These are phyloP conservation scores for Cyrtodaria siliqua DNA, from an alignment of 2,888 invertebrate genomes.

Conservation along the genomic window DNA sequence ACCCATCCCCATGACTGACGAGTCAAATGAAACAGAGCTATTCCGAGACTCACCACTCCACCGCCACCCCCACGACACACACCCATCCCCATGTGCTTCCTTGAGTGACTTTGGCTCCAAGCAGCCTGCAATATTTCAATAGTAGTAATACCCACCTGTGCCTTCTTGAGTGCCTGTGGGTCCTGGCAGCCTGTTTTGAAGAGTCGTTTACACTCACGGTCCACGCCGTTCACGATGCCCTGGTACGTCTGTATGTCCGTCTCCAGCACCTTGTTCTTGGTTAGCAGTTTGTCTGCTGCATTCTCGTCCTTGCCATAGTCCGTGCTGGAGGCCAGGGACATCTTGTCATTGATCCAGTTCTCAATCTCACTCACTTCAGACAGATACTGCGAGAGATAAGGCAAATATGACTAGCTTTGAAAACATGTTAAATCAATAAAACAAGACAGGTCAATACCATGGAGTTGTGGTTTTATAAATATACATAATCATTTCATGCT, in stretches of 20 bases:
- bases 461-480: too few species aligned
- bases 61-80: too few species aligned
- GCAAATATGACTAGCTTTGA: too few species aligned
- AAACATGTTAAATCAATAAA: too few species aligned
- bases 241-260: conserved; percentile 84
- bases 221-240: conserved; percentile 81
- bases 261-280: conserved; percentile 96
- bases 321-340: conserved; percentile 93
- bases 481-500: too few species aligned
- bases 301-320: conserved; percentile 98
- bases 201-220: conserved; percentile 80
- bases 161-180: conserved; percentile 81
- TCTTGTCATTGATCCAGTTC: conserved; percentile 98
- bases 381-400: conserved; percentile 95
- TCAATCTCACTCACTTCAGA: conserved; percentile 99
- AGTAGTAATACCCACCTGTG: conserved; percentile 83
- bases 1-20: too few species aligned
- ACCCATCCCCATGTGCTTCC: too few species aligned
- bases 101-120: too few species aligned
- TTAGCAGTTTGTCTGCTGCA: conserved; percentile 95
- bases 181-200: conserved; percentile 94
- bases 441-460: too few species aligned
- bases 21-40: too few species aligned
- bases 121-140: too few species aligned
- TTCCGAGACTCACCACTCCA: too few species aligned